A percentile compares a stretch with the other conserved stretches of the same genome.
phyloP scores from a whole-genome alignment of 2,113 vertebrate species.

The Brachypodius melanocephalos region DNA sequence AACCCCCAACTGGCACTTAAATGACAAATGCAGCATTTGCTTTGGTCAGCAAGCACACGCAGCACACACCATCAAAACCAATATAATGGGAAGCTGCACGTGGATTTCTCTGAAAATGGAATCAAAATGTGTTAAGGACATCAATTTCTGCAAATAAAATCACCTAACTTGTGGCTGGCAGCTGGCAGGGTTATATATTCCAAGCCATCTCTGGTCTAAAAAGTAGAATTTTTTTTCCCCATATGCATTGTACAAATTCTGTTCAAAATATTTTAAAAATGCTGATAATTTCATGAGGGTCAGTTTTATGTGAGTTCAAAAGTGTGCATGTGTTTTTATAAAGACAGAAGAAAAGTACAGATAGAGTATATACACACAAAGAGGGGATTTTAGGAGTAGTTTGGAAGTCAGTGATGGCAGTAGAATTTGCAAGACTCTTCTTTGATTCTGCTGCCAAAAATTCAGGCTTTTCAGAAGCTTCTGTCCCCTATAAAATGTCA shows the following conservation, averaged over 20 bases:
- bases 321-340: neutral
- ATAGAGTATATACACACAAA: neutral
- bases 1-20: neutral
- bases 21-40: neutral
- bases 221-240: neutral
- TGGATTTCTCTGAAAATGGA: neutral
- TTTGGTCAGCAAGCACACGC: neutral
- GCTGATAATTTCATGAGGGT: neutral
- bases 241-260: neutral
- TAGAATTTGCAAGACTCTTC: neutral
- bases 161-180: neutral
- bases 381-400: neutral
- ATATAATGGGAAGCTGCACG: neutral
- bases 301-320: neutral
- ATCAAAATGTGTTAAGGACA: neutral
- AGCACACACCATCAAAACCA: neutral
- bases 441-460: neutral
- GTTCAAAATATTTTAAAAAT: neutral
- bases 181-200: neutral
- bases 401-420: neutral
- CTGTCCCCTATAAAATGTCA: neutral
- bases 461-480: neutral
- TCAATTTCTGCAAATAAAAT: neutral
- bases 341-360: neutral
- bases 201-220: neutral